Base-by-base conservation (phyloP, 2,888 invertebrate species). In the Macrosoma leucophasiata region DNA sequence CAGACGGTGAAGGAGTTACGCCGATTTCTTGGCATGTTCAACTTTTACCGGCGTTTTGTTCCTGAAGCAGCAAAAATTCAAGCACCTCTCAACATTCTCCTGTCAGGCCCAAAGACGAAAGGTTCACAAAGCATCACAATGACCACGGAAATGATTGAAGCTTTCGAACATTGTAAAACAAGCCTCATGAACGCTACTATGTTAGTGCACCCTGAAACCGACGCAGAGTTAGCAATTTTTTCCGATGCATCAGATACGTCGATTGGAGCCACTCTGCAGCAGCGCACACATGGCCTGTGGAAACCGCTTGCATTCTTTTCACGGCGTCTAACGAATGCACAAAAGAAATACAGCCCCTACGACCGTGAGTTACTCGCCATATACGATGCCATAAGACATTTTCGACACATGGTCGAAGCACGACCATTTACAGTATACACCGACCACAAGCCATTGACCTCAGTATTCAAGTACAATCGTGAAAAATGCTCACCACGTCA, bases 1-100 rank as follows among this genome's bases (percentile, higher is more conserved):
- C 40, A 32, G 4, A 48, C 39, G 0, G 40, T 43, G 1, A 37
- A 34, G 8, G 33, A 12, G 13, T n/a, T 12, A 3, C 12, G 24
- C 2, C 4, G 24, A 7, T 24, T 24, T 13, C 13, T 24, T 3
- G 24, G 24, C 4, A 24, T 24, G 24, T 4, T 7, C 24, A 24
- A 24, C 14, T 24, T 13, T 24, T 24, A 24, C 13, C 12, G 3
- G 3, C 24, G 24, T 2, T 24, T 24, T n/a, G 8, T 24, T n/a
- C 24, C 24, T 3, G 13, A 9, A 4, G 24, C 24, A 8, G n/a
- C n/a, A n/a, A n/a, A n/a, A n/a, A n/a, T n/a, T n/a, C n/a, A n/a
- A n/a, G 24, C 4, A 4, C 24, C 24, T 4, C n/a, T 24, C 2
- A 24, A 13, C n/a, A 3, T 14, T 3, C 7, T 11, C 3, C 9